phyloP scores from a whole-genome alignment of 2,797 vertebrate species.

The Lerista edwardsae region DNA sequence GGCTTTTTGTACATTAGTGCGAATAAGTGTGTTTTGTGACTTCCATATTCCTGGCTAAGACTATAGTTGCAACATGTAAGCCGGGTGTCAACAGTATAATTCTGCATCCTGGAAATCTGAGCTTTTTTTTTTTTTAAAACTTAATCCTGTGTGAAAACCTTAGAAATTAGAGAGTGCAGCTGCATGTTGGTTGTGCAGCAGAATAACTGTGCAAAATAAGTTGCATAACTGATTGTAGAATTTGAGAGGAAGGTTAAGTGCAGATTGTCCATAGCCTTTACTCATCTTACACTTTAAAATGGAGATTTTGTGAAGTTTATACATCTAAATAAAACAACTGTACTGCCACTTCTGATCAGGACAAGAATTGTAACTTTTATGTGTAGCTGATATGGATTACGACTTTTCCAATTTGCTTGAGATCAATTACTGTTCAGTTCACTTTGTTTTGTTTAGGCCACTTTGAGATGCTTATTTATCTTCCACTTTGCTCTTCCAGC shows the following conservation, averaged over 20 bases:
- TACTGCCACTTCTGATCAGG: background rate
- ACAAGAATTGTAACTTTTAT: background rate
- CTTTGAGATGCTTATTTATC: background rate
- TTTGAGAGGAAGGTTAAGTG: no score
- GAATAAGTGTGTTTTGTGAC: background rate
- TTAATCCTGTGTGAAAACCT: background rate
- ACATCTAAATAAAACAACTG: background rate
- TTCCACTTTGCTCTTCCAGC: background rate
- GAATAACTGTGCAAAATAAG: background rate
- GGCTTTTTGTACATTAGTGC: constrained; percentile 21
- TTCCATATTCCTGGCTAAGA: background rate
- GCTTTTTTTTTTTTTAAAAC: background rate
- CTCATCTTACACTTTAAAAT: no score
- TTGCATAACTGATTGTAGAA: no score
- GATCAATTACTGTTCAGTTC: background rate
- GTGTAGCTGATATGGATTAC: background rate
- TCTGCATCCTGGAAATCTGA: background rate
- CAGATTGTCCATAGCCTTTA: no score
- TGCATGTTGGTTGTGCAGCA: background rate
- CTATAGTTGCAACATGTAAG: background rate
- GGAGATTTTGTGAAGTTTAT: background rate
- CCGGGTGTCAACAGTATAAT: background rate
- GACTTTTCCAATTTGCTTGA: background rate
- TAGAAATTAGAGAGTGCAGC: background rate
- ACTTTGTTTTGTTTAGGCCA: background rate